A percentile compares a stretch with the other conserved stretches of the same genome.
Evolutionary conservation across 2,113 vertebrate species (phyloP).

Genomic region (Epinephelus lanceolatus): DNA sequence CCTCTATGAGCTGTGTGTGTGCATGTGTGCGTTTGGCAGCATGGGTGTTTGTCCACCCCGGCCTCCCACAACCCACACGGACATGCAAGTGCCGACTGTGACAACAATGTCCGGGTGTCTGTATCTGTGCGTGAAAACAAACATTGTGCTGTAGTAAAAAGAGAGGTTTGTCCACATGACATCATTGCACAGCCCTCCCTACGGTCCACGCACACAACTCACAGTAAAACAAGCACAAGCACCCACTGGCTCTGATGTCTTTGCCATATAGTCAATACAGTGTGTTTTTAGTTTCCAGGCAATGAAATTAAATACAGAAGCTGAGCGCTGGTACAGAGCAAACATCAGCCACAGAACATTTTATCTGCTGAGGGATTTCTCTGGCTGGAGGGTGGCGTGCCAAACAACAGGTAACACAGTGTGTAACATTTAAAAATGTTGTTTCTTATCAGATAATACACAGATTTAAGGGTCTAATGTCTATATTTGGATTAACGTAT

Average conservation of each 20-base stretch:
- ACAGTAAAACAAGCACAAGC: not conserved
- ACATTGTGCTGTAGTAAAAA: constrained; percentile 44
- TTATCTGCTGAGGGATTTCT: not conserved
- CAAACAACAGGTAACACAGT: constrained; percentile 29
- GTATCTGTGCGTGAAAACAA: not conserved
- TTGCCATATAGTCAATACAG: not conserved
- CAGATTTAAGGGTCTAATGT: not conserved
- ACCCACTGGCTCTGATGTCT: not conserved
- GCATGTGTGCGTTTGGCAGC: not conserved
- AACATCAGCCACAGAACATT: not conserved
- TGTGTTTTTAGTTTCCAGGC: not conserved
- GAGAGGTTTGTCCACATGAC: constrained; percentile 48
- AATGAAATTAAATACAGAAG: not conserved
- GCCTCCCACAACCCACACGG: not conserved
- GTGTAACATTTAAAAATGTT: not conserved
- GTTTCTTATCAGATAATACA: not conserved
- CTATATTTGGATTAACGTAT: not conserved
- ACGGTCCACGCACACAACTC: not conserved
- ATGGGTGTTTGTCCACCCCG: not conserved
- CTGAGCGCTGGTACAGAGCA: not conserved
- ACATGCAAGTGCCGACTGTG: not conserved
- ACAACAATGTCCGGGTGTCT: constrained; percentile 27
- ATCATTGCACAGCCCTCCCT: constrained; percentile 25
- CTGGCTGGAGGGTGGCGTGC: not conserved
- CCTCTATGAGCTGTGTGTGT: not conserved